These are phyloP conservation scores for Scarus forsteni DNA, from an alignment of 2,797 vertebrate species.

Conservation along the genomic window DNA sequence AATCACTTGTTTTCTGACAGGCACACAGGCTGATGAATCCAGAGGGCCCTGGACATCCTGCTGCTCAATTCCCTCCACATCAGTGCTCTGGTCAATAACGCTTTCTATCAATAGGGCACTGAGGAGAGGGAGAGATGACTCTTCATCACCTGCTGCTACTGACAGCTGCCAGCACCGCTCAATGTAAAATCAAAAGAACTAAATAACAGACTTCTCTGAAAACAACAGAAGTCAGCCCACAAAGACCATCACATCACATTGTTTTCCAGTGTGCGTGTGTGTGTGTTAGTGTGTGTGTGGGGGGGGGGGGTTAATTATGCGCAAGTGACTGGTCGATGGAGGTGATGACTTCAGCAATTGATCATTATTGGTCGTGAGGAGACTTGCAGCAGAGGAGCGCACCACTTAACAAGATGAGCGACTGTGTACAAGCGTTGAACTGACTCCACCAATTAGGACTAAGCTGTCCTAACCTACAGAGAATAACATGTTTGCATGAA, in stretches of 20 bases:
- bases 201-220: not conserved
- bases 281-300: too few relatives aligned
- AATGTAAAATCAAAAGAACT: slow-evolving; percentile 37
- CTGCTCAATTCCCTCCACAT: slow-evolving; percentile 66
- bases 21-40: slow-evolving; percentile 63
- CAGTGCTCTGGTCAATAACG: slow-evolving; percentile 60
- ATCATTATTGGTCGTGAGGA: slow-evolving; percentile 44
- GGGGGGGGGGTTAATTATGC: slow-evolving; percentile 36
- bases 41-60: slow-evolving; percentile 53
- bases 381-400: slow-evolving; percentile 31
- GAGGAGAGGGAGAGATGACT: slow-evolving; percentile 49
- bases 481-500: slow-evolving; percentile 20
- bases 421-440: slow-evolving; percentile 33
- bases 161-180: slow-evolving; percentile 51
- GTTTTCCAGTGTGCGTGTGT: slow-evolving; percentile 38
- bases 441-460: slow-evolving; percentile 37
- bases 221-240: slow-evolving; percentile 8
- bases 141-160: slow-evolving; percentile 55
- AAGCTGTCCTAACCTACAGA: slow-evolving; percentile 16
- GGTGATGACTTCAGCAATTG: slow-evolving; percentile 44
- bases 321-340: slow-evolving; percentile 33
- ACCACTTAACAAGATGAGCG: slow-evolving; percentile 51
- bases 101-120: slow-evolving; percentile 58
- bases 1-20: slow-evolving; percentile 65
- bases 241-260: slow-evolving; percentile 4